Evolutionary conservation across 2,797 vertebrate genomes (phyloP).

Genomic region (Eleutherodactylus coqui): DNA sequence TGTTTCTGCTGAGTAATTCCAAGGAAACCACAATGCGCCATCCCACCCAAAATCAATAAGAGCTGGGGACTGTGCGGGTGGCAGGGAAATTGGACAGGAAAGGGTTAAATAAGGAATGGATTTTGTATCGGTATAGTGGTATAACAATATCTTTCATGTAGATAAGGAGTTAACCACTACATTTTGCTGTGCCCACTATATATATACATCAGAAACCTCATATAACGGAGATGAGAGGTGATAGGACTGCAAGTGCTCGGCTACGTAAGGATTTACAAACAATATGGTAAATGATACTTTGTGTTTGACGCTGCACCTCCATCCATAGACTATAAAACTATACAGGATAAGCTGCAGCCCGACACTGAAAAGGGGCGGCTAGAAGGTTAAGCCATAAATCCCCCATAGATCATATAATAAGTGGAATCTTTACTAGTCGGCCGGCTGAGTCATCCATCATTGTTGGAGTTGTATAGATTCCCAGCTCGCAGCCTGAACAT

Average conservation of each 20-base stretch:
- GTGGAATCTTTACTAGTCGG: conserved; percentile 8
- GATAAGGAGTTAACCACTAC: not conserved
- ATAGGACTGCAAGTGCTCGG: conserved; percentile 20
- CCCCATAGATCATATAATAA: conserved; percentile 20
- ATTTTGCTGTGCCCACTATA: not conserved
- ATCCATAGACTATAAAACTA: conserved; percentile 18
- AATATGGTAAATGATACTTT: conserved; percentile 36
- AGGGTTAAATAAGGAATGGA: no score
- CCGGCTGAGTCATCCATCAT: conserved; percentile 27
- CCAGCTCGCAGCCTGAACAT: not conserved
- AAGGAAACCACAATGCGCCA: no score
- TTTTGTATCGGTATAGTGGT: no score
- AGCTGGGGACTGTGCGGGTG: no score
- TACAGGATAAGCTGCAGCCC: conserved; percentile 22
- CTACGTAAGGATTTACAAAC: conserved; percentile 44
- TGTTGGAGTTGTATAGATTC: conserved; percentile 52
- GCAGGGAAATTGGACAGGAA: no score
- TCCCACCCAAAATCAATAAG: no score
- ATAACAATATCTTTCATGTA: not conserved
- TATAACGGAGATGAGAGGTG: not conserved
- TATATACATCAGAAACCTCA: conserved; percentile 3
- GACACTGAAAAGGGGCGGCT: not conserved
- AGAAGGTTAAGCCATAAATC: conserved; percentile 39
- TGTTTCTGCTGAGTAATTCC: no score
- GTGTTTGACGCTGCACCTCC: conserved; percentile 35